Base-by-base conservation (phyloP, 2,888 invertebrate species). In the Sericinus montela region DNA sequence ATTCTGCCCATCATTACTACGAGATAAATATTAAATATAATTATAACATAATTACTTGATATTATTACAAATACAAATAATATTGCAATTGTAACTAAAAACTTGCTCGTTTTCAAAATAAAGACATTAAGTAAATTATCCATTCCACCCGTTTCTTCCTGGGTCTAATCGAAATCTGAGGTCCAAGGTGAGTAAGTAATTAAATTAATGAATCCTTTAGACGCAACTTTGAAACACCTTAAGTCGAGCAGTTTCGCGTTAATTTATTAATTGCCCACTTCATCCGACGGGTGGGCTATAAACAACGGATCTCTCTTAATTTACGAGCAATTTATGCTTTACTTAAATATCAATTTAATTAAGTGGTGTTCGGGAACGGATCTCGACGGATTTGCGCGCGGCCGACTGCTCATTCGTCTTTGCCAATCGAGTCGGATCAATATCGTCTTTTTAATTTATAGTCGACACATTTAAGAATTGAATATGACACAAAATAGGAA, bases 261-360 rank as follows among this genome's bases (percentile, higher is more conserved):
- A 88, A 88, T 88, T 87, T 86, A 88, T 88, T 87, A 88, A 88
- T 87, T 86, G 85, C 80, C 75, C 72, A 75, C 75, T 80, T 78
- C 75, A 72, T 80, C 74, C 80, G 48, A 48, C 55, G 58, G 60
- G 65, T 53, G 59, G 57, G 62, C 62, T 81, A 85, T 87, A 86
- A 87, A 88, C 86, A 88, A 87, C 75, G 79, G 72, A 83, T 86
- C 84, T 82, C 77, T 74, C 83, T 85, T 87, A 88, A 87, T 85
- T 85, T 86, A 88, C 85, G 85, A 85, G 80, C 78, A 74, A 87
- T 87, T 89, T 87, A 86, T 87, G 80, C 86, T 85, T 84, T 82
- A 83, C 85, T 87, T 87, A 86, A 87, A 88, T 88, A 87, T 87
- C 87, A 88, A 89, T 88, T 88, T 88, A 87, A 86, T 87, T 88